A percentile compares a stretch with the other conserved stretches of the same genome.
Evolutionary conservation across 2,888 invertebrate genomes (phyloP).

Genomic region (Noctuana brunneofusca): DNA sequence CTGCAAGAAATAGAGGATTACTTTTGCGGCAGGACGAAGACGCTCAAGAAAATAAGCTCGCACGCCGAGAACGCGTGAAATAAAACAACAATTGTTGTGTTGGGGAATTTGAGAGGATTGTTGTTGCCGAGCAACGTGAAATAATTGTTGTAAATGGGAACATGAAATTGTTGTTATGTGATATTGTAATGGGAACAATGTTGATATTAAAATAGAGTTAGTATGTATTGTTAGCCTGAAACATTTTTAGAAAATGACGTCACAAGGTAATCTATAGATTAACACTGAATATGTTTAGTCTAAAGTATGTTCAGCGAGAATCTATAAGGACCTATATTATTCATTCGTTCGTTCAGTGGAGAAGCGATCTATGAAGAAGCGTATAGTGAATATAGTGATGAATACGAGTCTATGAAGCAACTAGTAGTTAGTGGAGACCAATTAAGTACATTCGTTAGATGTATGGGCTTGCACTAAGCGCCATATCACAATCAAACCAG

Average conservation of each 20-base stretch:
- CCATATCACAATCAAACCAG: no score
- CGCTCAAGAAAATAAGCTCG: slow-evolving; percentile 67
- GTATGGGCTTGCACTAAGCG: no score
- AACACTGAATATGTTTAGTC: not conserved
- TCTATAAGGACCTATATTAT: no score
- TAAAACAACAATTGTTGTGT: not conserved
- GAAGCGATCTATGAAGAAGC: no score
- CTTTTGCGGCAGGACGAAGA: slow-evolving; percentile 84
- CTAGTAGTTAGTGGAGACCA: no score
- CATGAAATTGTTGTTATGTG: slow-evolving; percentile 25
- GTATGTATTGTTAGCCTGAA: slow-evolving; percentile 2
- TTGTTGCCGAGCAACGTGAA: slow-evolving; percentile 10
- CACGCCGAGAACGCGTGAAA: slow-evolving; percentile 45
- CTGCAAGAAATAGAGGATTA: slow-evolving; percentile 88
- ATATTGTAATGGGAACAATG: slow-evolving; percentile 33
- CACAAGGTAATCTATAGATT: not conserved
- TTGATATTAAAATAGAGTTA: slow-evolving; percentile 29
- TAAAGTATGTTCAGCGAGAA: not conserved
- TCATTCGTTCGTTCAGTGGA: no score
- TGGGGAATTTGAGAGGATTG: not conserved
- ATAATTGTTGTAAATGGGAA: slow-evolving; percentile 20
- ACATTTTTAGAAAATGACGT: not conserved
- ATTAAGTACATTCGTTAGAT: no score
- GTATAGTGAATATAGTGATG: no score
- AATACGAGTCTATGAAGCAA: no score